Base-by-base conservation (phyloP, 2,113 vertebrate genomes). In the Protomyctophum bolini region DNA sequence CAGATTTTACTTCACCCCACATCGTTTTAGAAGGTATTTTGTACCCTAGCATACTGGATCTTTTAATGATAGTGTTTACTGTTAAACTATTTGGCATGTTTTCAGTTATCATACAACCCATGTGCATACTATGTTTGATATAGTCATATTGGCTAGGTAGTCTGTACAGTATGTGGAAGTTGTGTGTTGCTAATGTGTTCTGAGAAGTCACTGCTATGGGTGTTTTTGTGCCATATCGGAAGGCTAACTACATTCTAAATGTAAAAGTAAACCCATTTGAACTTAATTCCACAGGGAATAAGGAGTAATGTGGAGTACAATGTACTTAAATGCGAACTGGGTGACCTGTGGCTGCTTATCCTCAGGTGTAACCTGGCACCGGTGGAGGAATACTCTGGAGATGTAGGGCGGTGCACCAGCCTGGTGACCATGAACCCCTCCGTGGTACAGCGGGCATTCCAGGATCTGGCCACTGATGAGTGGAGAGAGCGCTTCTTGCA, bases 371-470 rank as follows among this genome's bases (percentile, higher is more conserved):
- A 99, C 72, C 90, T 99, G 85, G 97, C 97, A 11, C 97, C 97
- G 0, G 96, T 99, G 76, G 95, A 96, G 83, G 95, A 97, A 58
- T 99, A 93, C 64, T 91, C 92, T 0, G 86, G 46, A 72, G 97
- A 99, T 0, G 97, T 99, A 69, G 97, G 97, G 7, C 76, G 81
- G 73, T 94, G 94, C 82, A 98, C 96, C 0, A 94, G 95, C 84
- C 87, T 98, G 86, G 97, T 98, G 86, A 99, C 97, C 0, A 98
- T 99, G 97, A 99, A 99, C 88, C 97, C 97, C 0, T 99, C 97
- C 0, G 97, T 99, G 87, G 95, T 99, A 79, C 96, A 98, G 72
- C 92, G 97, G 0, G 96, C 96, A 79, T 99, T 98, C 9, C 96
- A 95, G 88, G 97, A 98, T 89, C 87, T 99, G 86, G 94, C 94